Evolutionary conservation across 2,113 vertebrate species (phyloP).

Genomic region (Chloropsis hardwickii): DNA sequence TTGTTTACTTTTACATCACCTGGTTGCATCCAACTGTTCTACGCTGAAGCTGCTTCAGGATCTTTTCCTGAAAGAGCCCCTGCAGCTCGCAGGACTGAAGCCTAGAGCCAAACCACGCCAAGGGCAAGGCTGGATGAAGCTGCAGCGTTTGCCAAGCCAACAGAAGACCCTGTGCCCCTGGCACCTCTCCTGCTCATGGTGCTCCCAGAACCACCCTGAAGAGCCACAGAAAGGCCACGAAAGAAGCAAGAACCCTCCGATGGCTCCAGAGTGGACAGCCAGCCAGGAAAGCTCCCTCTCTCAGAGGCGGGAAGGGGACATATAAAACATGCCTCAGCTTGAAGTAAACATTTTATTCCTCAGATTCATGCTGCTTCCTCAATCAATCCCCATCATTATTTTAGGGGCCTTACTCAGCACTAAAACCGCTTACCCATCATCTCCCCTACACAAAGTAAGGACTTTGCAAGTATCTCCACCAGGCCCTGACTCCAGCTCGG

Average conservation of each 20-base stretch:
- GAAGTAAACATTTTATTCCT: neutral
- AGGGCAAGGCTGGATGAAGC: neutral
- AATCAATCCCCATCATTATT: neutral
- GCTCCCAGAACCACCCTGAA: accelerated
- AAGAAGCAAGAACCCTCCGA: neutral
- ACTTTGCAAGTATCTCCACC: neutral
- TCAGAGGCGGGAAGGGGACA: neutral
- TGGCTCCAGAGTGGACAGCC: accelerated
- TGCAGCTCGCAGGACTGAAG: neutral
- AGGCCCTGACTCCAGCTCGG: neutral
- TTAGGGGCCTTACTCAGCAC: neutral
- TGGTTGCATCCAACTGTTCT: neutral
- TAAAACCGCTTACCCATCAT: neutral
- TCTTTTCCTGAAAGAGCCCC: neutral
- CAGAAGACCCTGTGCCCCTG: neutral
- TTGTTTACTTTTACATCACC: neutral
- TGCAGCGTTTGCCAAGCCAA: neutral
- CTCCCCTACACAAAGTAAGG: neutral
- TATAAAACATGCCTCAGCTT: neutral
- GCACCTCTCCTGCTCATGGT: neutral
- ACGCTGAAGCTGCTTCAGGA: neutral
- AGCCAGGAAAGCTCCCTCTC: neutral
- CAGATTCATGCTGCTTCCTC: neutral
- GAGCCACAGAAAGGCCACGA: neutral
- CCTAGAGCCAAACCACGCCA: neutral